A percentile compares a stretch with the other conserved stretches of the same genome.
Conservation (phyloP, 2,113 vertebrate species). For the Platysternon megacephalum region DNA sequence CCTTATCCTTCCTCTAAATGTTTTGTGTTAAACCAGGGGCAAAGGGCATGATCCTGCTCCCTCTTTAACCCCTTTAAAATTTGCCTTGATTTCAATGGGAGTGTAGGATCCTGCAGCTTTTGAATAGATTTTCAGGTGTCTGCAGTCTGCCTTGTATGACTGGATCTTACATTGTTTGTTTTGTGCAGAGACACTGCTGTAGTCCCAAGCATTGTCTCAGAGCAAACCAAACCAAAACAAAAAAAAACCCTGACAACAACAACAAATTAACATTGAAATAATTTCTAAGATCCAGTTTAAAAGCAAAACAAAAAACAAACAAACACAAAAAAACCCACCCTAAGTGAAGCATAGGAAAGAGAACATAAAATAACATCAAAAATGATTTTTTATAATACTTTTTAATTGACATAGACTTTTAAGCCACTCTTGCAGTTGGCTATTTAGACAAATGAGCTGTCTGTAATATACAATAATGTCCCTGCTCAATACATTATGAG, state of each 20-base stretch:
- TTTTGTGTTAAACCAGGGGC: not conserved
- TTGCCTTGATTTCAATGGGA: conserved; percentile 10
- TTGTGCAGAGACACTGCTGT: not conserved
- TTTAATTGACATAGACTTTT: not conserved
- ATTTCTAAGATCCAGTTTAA: not conserved
- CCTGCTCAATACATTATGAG: not conserved
- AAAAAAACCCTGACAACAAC: not conserved
- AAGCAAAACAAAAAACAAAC: not conserved
- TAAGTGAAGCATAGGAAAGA: not conserved
- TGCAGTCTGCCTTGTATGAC: not conserved
- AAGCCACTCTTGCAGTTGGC: not conserved
- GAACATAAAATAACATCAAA: not conserved
- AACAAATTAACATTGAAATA: not conserved
- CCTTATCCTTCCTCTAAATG: not conserved
- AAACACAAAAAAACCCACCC: too few species aligned
- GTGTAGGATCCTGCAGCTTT: not conserved
- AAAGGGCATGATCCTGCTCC: not conserved
- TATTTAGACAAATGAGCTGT: not conserved
- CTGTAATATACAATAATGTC: not conserved
- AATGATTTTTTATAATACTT: not conserved
- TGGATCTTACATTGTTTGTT: not conserved
- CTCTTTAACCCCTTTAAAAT: not conserved
- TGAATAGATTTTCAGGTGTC: conserved; percentile 10
- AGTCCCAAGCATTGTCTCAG: not conserved
- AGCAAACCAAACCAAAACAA: not conserved